Evolutionary conservation across 2,113 vertebrate genomes (phyloP).

Genomic region (Pluvialis apricaria): DNA sequence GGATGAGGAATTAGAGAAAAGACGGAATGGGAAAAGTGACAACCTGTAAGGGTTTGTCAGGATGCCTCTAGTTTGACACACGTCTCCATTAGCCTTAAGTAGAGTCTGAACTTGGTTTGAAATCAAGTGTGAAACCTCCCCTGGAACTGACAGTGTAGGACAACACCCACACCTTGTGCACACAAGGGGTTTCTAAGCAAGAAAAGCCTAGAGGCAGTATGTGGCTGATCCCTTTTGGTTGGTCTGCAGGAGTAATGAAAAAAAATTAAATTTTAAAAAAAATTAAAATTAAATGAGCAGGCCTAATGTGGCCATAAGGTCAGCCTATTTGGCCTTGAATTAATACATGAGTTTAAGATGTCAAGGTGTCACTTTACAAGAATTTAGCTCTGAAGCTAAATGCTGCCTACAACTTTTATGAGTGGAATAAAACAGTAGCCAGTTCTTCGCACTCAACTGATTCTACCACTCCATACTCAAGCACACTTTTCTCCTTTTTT

Average conservation of each 20-base stretch:
- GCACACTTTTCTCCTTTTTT: neutral
- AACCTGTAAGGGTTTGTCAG: neutral
- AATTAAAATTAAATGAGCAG: neutral
- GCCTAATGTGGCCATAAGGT: neutral
- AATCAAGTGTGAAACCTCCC: neutral
- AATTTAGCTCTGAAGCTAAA: neutral
- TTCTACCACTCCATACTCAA: neutral
- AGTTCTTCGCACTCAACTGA: neutral
- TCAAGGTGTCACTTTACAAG: neutral
- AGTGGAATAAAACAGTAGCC: neutral
- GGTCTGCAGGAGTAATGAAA: neutral
- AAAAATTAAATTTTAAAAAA: too few species aligned
- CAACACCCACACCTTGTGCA: neutral
- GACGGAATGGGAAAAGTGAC: neutral
- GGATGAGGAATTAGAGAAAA: neutral
- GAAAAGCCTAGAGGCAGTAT: neutral
- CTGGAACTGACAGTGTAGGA: fast-evolving
- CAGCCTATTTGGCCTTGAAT: neutral
- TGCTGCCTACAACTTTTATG: neutral
- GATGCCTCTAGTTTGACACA: neutral
- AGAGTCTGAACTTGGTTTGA: neutral
- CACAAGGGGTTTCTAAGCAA: neutral
- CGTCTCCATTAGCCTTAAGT: neutral
- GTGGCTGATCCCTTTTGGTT: fast-evolving
- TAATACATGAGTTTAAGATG: neutral